Conservation (phyloP, 2,797 vertebrate species). For the Dryobates pubescens region DNA sequence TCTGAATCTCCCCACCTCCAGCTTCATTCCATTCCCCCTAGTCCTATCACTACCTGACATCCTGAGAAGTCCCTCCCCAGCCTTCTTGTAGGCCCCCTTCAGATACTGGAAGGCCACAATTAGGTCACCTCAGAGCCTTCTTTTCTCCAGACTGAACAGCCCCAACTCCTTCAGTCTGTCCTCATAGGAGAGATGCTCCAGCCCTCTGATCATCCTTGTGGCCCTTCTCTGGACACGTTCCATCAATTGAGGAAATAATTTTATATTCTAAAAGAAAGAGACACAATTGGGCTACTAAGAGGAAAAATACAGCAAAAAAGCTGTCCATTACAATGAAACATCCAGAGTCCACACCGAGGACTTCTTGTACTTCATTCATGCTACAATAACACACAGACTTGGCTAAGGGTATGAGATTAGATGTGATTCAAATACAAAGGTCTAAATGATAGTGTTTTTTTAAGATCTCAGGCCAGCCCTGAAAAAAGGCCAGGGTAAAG, state of each 20-base stretch:
- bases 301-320: not conserved
- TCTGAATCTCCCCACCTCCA: too few relatives aligned
- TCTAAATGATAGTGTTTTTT: not conserved
- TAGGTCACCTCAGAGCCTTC: too few relatives aligned
- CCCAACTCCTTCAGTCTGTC: too few relatives aligned
- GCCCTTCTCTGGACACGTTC: too few relatives aligned
- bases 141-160: too few relatives aligned
- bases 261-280: not conserved
- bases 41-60: too few relatives aligned
- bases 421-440: not conserved
- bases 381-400: not conserved
- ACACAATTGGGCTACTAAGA: not conserved
- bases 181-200: too few relatives aligned
- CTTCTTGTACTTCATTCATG: not conserved
- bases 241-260: not conserved
- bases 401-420: not conserved
- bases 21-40: too few relatives aligned
- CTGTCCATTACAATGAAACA: not conserved
- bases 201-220: too few relatives aligned
- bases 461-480: not conserved
- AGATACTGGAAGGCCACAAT: too few relatives aligned
- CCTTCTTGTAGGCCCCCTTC: too few relatives aligned
- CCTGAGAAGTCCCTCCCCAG: too few relatives aligned
- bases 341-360: not conserved
- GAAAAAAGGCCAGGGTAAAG: not conserved